Base-by-base conservation (phyloP, 1,140 invertebrate species). In the Euwallacea similis region DNA sequence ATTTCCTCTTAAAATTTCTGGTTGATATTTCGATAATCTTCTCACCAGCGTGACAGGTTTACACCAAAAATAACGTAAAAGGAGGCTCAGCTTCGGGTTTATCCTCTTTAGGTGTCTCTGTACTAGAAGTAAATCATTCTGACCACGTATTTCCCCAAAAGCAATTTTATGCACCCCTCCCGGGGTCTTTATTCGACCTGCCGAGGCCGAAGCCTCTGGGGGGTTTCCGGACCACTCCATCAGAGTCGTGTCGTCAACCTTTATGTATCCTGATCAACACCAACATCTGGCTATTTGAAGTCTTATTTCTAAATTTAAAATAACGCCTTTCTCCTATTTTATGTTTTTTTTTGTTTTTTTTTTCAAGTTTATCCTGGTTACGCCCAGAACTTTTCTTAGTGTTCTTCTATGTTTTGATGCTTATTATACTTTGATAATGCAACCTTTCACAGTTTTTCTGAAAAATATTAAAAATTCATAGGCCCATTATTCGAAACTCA, bases 151-250 rank as follows among this genome's bases (percentile, higher is more conserved):
- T 70, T 70, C 16, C 2, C 47, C 68, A 58, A 70, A 70, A 59
- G 59, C 68, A 70, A 70, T 70, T 70, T 70, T 70, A 63, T 70
- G 68, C 68, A 70, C 68, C 68, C 68, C 60, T 59, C 46, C 55
- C 47, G 68, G 68, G 59, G 43, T 41, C 60, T 62, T 68, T 68
- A 64, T 64, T 70, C 60, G 66, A 50, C 61, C 47, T 64, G 60
- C 42, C 44, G 50, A 33, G 21, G 21, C 42, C 59, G 41, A 53
- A 61, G 50, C 47, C 68, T 43, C 61, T 10, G 42, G 67, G 68
- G 66, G 50, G 47, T 69, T 67, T 69, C 41, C 56, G 41, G 58
- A 41, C 43, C 54, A 13, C 54, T 56, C 65, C 65, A 59, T 67
- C 46, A 13, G 7, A n/a, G 42, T 54, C 58, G 56, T 69, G 66